Base-by-base conservation (phyloP, 2,113 vertebrate genomes). In the Aphelocoma coerulescens region DNA sequence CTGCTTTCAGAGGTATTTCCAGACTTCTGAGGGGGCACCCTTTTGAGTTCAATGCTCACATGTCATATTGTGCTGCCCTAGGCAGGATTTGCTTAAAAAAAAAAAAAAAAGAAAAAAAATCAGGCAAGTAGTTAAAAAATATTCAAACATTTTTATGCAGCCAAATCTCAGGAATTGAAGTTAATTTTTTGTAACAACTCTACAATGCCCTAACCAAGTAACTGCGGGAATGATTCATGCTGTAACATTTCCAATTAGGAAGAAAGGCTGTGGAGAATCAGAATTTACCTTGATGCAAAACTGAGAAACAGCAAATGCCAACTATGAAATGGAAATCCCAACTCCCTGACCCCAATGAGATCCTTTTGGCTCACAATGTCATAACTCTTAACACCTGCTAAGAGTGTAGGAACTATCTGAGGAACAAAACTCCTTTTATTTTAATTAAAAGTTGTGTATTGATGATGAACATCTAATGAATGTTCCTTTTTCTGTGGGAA, bases 141-240 rank as follows among this genome's bases (percentile, higher is more conserved):
- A 41, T 69, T 77, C 23, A 3, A 35, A 33, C 27, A 76, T 73
- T 78, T 90, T 76, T 51, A 73, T 65, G 20, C 46, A 48, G 39
- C 26, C 85, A 90, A 84, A 93, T 61, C 33, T 46, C 48, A 48
- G 43, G 62, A 95, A 81, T 1, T 71, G 26, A 95, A 49, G 72
- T 92, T 68, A 91, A 85, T 93, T 96, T 79, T 96, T 94, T 94
- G 39, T 39, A 94, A 93, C 19, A 37, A 46, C 22, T 84, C 89
- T 32, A 27, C 79, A 83, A 27, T 55, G 76, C 44, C 39, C 65
- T 62, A 67, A 39, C 67, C 55, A 91, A 96, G 26, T 79, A 85
- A 91, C 51, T 93, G 73, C 18, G 1, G 89, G 43, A 83, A 80
- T 32, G 37, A 87, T 13, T 91, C 33, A 20, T n/a, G 59, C 82